Percentiles rank a stretch among this genome's conserved stretches.
Evolutionary conservation across 37 sponge, comb jelly and placozoan species (phyloP).

Genomic region (Cladorhizidae sp.): DNA sequence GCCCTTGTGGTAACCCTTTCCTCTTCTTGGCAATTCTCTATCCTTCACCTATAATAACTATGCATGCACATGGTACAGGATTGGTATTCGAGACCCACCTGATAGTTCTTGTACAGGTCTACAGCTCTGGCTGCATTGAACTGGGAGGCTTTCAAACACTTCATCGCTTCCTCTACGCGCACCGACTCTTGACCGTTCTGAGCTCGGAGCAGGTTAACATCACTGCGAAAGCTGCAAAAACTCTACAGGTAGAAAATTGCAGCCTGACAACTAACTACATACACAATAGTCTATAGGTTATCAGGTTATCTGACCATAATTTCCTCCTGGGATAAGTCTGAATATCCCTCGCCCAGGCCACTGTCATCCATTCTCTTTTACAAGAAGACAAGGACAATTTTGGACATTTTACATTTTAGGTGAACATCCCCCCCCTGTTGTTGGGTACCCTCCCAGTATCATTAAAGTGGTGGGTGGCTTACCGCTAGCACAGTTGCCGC

Average conservation of each 20-base stretch:
- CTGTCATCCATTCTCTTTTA: not conserved
- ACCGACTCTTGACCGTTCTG: conserved; percentile 7
- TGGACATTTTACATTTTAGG: too few species aligned
- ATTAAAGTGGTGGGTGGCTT: too few species aligned
- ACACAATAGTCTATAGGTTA: not conserved
- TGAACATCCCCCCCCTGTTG: too few species aligned
- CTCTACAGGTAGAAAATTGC: conserved; percentile 6
- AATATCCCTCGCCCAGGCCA: not conserved
- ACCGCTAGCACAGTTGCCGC: not conserved
- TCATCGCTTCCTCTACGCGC: conserved; percentile 20
- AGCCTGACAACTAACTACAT: not conserved
- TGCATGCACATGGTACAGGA: too few species aligned
- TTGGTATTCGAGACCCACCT: too few species aligned
- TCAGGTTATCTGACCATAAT: conserved; percentile 2
- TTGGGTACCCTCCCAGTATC: too few species aligned
- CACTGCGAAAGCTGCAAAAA: conserved; percentile 16
- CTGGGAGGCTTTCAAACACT: conserved; percentile 40
- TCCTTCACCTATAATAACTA: too few species aligned
- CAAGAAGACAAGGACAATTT: too few species aligned
- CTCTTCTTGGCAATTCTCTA: too few species aligned
- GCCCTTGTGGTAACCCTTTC: too few species aligned
- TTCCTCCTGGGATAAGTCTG: not conserved
- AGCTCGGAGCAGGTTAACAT: conserved; percentile 26
- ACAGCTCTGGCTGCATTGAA: conserved; percentile 32
- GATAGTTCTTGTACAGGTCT: conserved; percentile 55